Conservation (phyloP, 2,797 vertebrate genomes). For the Onychomys arenicola region DNA sequence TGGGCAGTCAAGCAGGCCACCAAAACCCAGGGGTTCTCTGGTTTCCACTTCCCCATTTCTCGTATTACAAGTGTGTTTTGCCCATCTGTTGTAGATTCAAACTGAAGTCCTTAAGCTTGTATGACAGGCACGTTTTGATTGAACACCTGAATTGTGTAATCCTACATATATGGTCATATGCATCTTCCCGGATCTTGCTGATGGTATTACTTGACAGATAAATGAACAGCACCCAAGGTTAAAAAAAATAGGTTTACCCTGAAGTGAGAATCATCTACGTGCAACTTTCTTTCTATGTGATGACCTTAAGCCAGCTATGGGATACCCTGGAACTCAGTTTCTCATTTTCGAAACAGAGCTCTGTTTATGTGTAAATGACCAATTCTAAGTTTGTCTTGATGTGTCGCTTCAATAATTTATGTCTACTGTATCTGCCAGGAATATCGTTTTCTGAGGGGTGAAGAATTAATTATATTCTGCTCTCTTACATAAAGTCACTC, state of each 20-base stretch:
- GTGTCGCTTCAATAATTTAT: constrained; percentile 18
- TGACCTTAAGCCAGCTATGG: background rate
- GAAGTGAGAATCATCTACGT: background rate
- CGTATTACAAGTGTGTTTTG: background rate
- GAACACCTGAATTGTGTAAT: background rate
- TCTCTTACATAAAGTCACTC: background rate
- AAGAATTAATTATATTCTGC: background rate
- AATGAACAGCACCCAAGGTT: background rate
- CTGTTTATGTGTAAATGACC: background rate
- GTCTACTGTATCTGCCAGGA: background rate
- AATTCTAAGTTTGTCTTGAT: background rate
- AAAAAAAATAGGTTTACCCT: background rate
- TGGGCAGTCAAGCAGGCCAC: background rate
- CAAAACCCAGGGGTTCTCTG: background rate
- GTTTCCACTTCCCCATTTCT: background rate
- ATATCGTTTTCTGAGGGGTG: background rate
- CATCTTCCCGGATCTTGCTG: background rate
- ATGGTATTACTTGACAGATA: background rate
- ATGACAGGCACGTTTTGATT: background rate
- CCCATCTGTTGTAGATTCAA: background rate
- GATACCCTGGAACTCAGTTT: background rate
- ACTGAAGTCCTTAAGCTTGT: background rate
- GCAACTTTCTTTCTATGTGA: background rate
- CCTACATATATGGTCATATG: background rate
- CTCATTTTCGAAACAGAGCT: background rate